These are phyloP conservation scores for Nephrotoma guestfalica DNA, from an alignment of 2,888 invertebrate species.

Conservation along the genomic window DNA sequence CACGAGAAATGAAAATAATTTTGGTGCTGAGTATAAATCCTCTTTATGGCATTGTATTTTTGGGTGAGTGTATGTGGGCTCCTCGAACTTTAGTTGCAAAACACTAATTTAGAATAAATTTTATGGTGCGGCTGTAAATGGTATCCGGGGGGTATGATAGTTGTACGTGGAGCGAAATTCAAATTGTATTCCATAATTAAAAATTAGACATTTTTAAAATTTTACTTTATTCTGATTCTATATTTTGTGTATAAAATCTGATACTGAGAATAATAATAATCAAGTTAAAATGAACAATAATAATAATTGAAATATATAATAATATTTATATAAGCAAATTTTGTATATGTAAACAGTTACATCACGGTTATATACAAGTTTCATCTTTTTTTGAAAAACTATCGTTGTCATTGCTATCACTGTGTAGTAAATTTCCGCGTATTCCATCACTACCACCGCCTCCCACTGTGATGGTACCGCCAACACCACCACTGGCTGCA, in stretches of 20 bases:
- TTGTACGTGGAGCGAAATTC: too few species aligned
- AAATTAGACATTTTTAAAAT: neutral
- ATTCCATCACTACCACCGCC: neutral
- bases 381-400: slow-evolving; percentile 22
- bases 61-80: neutral
- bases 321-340: neutral
- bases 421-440: slow-evolving; percentile 11
- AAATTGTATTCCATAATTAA: neutral
- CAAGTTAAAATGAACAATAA: neutral
- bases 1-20: neutral
- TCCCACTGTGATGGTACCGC: neutral
- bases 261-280: neutral
- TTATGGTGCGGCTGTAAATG: neutral
- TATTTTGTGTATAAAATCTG: neutral
- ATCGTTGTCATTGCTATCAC: slow-evolving; percentile 21
- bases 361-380: slow-evolving; percentile 21
- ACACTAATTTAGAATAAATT: neutral
- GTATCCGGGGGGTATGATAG: too few species aligned
- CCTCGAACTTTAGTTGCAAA: neutral
- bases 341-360: neutral
- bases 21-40: neutral
- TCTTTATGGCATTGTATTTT: neutral
- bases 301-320: neutral
- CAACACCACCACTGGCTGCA: neutral
- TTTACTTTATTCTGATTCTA: neutral